Base-by-base conservation (phyloP, 2,888 invertebrate species). In the Eupithecia centaureata region DNA sequence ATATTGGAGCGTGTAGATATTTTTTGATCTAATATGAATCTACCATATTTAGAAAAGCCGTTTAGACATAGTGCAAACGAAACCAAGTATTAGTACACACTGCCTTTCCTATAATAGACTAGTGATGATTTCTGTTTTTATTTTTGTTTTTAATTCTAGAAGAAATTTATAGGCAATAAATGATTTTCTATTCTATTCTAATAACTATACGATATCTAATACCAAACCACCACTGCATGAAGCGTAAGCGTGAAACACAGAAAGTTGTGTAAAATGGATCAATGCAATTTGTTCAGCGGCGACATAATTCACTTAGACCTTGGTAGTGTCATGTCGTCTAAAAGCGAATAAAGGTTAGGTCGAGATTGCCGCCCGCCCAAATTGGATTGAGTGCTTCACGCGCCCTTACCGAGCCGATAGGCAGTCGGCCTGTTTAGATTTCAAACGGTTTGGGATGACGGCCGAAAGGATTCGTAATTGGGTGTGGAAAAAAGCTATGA, bases 301-400 rank as follows among this genome's bases (percentile, higher is more conserved):
- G 60, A 33, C 47, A 28, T 71, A 71, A 71, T 66, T 64, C 25
- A 63, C 63, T 70, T 67, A 66, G 56, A 58, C 35, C 61, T 25
- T 66, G 32, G 76, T 60, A 60, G 71, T 61, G 68, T 71, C 73
- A 71, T 60, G 68, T 71, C 73, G 63, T 70, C 68, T 69, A 71
- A 74, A 76, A 75, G 72, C 70, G 69, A 68, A 76, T 75, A 78
- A 77, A 75, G 78, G 77, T 77, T 73, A 63, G 71, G 68, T 70
- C 74, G 76, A 77, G 77, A 79, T 82, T 80, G 74, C 58, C 64
- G 72, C 75, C 73, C 72, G 67, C 68, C 70, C 71, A 81, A 83
- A 82, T 83, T 79, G 77, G 78, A 82, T 83, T 79, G 76, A 72
- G 73, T 76, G 74, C 76, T 77, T 77, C 76, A 80, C 76, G 78